Evolutionary conservation across 2,888 invertebrate species (phyloP), one percentile per base, ranked within the genome.

Genomic region (Diabrotica balteata): DNA sequence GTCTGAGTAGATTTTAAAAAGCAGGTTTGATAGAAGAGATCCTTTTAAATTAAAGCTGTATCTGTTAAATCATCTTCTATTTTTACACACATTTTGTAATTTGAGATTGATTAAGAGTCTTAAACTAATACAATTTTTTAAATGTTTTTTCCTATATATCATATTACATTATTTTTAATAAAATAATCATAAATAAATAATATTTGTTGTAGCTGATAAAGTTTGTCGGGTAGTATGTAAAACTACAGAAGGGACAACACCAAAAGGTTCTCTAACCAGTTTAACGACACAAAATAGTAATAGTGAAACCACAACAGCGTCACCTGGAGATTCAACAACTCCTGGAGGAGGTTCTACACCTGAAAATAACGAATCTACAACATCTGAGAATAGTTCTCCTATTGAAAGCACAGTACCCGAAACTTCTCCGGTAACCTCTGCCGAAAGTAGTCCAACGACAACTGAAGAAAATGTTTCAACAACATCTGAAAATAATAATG

Each of bases 281-380:
- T 32, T 45, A n/a, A 52, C 63, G 8, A 43, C 45, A 55, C 17
- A 43, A 58, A 51, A 9, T 9, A n/a, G 10, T 51, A 17, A 52
- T 9, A 8, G 51, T 44, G 44, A 50, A 11, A 45, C 49, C 17
- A 32, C 47, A 49, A 65, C 60, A 49, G 44, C 2, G 44, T 52
- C 9, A 50, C 68, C 45, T 46, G 32, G n/a, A n/a, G 32, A 32
- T 4, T 5, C 66, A 22, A 57, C 61, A 50, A 59, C 59, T 7
- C 17, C 64, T 49, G 55, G 32, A 17, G 17, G 17, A 17, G 17
- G 17, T 17, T 17, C 17, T 17, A 17, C 17, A 17, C 17, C 17
- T 17, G 17, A 17, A 17, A 32, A 4, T 32, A 4, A 0, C 0
- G 32, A 32, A 32, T 5, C 32, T 32, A 32, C 32, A 32, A 32